Conservation (phyloP, 1,140 invertebrate species). For the Prorops nasuta region DNA sequence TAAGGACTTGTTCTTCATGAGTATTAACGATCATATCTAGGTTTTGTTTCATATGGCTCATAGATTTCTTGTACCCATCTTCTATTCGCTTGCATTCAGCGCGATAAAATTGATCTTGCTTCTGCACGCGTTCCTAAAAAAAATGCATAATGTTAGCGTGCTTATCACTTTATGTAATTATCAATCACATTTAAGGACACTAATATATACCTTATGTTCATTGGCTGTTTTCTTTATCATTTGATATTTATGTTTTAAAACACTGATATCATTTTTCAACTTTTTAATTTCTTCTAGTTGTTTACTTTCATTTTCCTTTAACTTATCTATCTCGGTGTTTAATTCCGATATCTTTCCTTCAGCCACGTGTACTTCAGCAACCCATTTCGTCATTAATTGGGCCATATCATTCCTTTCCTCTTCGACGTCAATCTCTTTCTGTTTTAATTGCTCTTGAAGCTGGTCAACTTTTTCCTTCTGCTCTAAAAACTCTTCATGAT, state of each 20-base stretch:
- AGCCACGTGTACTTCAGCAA: conserved; percentile 32
- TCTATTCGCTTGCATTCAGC: conserved; percentile 42
- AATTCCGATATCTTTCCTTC: conserved; percentile 35
- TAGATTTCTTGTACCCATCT: conserved; percentile 42
- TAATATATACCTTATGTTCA: conserved; percentile 45
- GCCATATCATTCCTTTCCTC: conserved; percentile 42
- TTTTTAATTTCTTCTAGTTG: conserved; percentile 28
- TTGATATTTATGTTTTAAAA: conserved; percentile 38
- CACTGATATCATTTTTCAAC: conserved; percentile 29
- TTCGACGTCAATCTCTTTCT: conserved; percentile 38
- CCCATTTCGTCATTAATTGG: conserved; percentile 44
- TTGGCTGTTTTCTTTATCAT: conserved; percentile 35
- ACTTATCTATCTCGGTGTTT: conserved; percentile 29
- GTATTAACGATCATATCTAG: conserved; percentile 33
- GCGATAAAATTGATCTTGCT: conserved; percentile 33
- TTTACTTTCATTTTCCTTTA: conserved; percentile 27
- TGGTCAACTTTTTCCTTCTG: conserved; percentile 39
- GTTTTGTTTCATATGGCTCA: conserved; percentile 42
- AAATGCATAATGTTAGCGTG: background rate
- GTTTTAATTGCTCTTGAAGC: conserved; percentile 28
- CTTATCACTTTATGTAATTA: background rate
- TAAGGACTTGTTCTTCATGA: conserved; percentile 33
- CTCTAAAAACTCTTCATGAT: conserved; percentile 32
- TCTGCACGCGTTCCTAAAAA: conserved; percentile 24
- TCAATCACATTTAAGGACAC: background rate